Evolutionary conservation across 2,797 vertebrate genomes (phyloP).

Genomic region (Pantherophis alleghaniensis): DNA sequence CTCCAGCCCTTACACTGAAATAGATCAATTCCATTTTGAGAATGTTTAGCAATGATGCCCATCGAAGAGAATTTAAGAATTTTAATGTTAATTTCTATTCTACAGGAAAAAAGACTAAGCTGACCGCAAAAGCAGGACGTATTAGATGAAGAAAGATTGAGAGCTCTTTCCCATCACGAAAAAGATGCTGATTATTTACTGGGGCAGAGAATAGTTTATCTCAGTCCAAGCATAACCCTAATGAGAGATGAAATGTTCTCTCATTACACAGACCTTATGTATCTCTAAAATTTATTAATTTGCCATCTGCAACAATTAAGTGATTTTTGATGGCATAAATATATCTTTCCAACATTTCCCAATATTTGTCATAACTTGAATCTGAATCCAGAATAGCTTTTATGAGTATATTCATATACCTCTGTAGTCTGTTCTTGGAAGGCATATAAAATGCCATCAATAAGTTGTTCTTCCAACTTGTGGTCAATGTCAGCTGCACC

Average conservation of each 20-base stretch:
- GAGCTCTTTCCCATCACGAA: not conserved
- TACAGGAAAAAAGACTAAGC: not conserved
- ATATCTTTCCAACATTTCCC: not conserved
- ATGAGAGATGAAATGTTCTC: not conserved
- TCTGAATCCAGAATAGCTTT: not conserved
- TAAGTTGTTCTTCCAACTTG: conserved; percentile 97
- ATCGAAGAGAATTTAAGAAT: not conserved
- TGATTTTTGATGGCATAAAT: not conserved
- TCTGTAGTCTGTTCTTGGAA: conserved; percentile 99
- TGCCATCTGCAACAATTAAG: not conserved
- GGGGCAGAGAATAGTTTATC: not conserved
- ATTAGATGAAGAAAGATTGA: not conserved
- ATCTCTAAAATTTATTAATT: not conserved
- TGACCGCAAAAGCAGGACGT: not conserved
- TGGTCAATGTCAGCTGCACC: conserved; percentile 98
- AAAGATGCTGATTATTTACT: not conserved
- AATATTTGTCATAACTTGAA: accelerated
- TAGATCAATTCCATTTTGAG: not conserved
- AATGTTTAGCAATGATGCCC: not conserved
- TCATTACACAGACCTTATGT: not conserved
- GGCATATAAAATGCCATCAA: conserved; percentile 96
- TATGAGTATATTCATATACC: conserved; percentile 68
- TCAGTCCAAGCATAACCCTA: not conserved
- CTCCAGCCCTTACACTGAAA: not conserved
- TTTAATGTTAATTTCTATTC: not conserved